Conservation (phyloP, 2,113 vertebrate genomes). For the Maccullochella peelii region DNA sequence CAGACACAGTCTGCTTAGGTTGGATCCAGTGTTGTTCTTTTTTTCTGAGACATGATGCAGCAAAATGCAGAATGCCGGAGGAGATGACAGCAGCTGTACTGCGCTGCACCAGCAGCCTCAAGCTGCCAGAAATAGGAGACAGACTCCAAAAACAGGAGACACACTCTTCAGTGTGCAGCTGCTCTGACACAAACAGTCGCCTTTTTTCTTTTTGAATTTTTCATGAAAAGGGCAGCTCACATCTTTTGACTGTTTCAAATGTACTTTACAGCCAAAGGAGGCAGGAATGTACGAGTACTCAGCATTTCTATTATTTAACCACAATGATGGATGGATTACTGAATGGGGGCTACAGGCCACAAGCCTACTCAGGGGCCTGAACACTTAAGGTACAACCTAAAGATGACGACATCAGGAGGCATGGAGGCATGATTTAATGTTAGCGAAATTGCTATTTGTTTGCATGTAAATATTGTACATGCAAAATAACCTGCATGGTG, state of each 20-base stretch:
- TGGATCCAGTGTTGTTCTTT: neutral
- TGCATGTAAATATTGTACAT: too few species aligned
- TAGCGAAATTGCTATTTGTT: neutral
- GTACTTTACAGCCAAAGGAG: neutral
- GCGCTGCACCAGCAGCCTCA: slow-evolving; percentile 39
- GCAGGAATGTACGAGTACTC: neutral
- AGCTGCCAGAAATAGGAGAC: slow-evolving; percentile 51
- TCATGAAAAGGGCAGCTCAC: slow-evolving; percentile 14
- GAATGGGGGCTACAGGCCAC: neutral
- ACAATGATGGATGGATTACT: neutral
- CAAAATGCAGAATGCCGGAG: slow-evolving; percentile 29
- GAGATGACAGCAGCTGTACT: slow-evolving; percentile 53
- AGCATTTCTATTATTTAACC: slow-evolving; percentile 11
- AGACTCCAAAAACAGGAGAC: slow-evolving; percentile 11
- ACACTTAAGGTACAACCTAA: neutral
- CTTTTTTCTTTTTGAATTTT: slow-evolving; percentile 23
- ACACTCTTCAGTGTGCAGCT: slow-evolving; percentile 30
- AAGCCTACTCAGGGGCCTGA: neutral
- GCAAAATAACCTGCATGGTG: too few species aligned
- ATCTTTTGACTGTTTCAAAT: neutral
- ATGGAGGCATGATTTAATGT: too few species aligned
- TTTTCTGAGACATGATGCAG: slow-evolving; percentile 51
- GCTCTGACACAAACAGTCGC: slow-evolving; percentile 20
- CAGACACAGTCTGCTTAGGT: neutral
- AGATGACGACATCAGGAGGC: too few species aligned